Evolutionary conservation across 2,113 vertebrate species (phyloP).

Genomic region (Anas platyrhynchos): DNA sequence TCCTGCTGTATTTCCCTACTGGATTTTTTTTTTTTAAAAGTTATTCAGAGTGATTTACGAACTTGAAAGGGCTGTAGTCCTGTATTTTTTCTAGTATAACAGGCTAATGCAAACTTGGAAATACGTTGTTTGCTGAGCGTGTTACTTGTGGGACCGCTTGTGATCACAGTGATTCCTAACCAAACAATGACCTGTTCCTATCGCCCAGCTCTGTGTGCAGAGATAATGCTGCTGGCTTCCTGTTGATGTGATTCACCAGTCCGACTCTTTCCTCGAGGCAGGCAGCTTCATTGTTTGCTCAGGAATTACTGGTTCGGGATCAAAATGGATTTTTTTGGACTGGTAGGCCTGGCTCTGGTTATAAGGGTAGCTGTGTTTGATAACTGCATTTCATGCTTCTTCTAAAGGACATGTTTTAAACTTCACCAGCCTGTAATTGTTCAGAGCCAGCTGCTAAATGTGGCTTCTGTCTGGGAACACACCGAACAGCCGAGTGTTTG

Average conservation of each 20-base stretch:
- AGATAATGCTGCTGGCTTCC: constrained; percentile 51
- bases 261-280: constrained; percentile 36
- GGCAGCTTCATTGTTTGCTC: constrained; percentile 42
- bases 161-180: background rate
- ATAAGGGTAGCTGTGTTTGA: background rate
- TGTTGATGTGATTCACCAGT: constrained; percentile 35
- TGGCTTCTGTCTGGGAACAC: background rate
- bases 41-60: background rate
- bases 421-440: background rate
- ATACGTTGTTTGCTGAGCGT: background rate
- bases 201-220: background rate
- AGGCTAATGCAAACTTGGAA: fast-evolving
- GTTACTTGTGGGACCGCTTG: background rate
- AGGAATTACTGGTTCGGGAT: background rate
- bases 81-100: background rate
- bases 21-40: background rate
- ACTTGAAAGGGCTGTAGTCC: background rate
- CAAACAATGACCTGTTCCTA: background rate
- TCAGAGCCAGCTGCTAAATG: background rate
- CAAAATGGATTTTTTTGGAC: background rate
- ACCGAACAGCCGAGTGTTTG: background rate
- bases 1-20: background rate
- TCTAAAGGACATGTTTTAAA: background rate
- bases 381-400: background rate
- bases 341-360: background rate